Conservation (phyloP, 2,888 invertebrate species). For the Apoda limacodes region DNA sequence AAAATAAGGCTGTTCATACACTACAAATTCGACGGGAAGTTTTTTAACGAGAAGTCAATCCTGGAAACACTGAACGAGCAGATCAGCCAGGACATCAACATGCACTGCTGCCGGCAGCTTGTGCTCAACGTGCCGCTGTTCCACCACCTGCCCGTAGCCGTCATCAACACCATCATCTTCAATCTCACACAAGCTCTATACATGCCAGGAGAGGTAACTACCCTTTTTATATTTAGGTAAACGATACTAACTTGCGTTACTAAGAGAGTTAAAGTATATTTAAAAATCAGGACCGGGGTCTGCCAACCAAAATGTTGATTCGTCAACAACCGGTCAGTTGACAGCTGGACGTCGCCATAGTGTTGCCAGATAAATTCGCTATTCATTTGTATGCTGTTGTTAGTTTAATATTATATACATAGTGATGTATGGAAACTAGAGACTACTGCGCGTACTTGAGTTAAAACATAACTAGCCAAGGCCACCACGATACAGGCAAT, state of each 20-base stretch:
- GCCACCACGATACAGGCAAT: too few species aligned
- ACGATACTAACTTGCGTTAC: background rate
- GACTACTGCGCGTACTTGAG: too few species aligned
- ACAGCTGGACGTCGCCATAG: too few species aligned
- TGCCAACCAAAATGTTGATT: too few species aligned
- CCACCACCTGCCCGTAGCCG: conserved; percentile 54
- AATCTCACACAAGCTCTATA: conserved; percentile 62
- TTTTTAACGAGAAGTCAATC: conserved; percentile 36
- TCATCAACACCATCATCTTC: conserved; percentile 61
- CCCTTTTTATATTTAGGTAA: background rate
- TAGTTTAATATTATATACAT: too few species aligned
- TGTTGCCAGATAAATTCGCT: too few species aligned
- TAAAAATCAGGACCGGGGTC: too few species aligned
- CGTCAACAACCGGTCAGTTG: too few species aligned
- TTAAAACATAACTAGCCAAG: too few species aligned
- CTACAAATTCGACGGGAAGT: conserved; percentile 40
- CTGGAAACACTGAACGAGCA: conserved; percentile 43
- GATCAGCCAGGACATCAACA: conserved; percentile 64
- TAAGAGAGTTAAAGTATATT: too few species aligned
- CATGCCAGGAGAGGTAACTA: conserved; percentile 64
- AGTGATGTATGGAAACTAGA: too few species aligned
- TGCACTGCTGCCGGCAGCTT: conserved; percentile 63
- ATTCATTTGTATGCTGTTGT: too few species aligned
- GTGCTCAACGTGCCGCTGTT: conserved; percentile 67
- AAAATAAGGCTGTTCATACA: conserved; percentile 37